A percentile compares a stretch with the other conserved stretches of the same genome.
Conservation (phyloP, 1,140 invertebrate genomes). For the Anagrus nilaparvatae region DNA sequence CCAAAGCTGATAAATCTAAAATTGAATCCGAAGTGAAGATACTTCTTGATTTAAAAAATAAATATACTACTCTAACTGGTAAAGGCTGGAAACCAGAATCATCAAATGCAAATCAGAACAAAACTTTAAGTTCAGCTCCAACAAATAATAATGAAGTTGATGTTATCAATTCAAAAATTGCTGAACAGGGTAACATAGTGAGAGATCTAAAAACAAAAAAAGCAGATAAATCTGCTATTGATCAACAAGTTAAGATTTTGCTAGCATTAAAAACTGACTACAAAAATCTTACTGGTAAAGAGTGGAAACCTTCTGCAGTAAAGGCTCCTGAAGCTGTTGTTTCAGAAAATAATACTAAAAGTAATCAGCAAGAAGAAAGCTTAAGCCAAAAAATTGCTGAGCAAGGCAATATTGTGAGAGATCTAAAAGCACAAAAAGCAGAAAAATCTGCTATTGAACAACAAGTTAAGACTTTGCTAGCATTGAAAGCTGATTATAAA, state of each 20-base stretch:
- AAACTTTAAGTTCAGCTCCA: slow-evolving; percentile 37
- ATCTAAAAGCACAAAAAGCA: slow-evolving; percentile 44
- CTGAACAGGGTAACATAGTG: slow-evolving; percentile 23
- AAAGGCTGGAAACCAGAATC: slow-evolving; percentile 51
- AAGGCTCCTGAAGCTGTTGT: slow-evolving; percentile 44
- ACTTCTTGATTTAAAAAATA: slow-evolving; percentile 57
- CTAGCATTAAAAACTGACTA: slow-evolving; percentile 57
- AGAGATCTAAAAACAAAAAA: slow-evolving; percentile 54
- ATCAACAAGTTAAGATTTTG: slow-evolving; percentile 53
- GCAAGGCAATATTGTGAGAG: slow-evolving; percentile 24
- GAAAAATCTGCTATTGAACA: slow-evolving; percentile 17
- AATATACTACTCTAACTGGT: slow-evolving; percentile 57
- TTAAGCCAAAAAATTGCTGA: slow-evolving; percentile 14
- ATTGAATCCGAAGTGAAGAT: slow-evolving; percentile 57
- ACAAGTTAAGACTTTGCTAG: slow-evolving; percentile 50
- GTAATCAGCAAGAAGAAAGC: background rate
- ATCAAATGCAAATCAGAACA: slow-evolving; percentile 19
- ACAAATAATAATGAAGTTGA: slow-evolving; percentile 31
- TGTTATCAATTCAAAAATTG: slow-evolving; percentile 27
- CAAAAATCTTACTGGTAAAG: slow-evolving; percentile 49
- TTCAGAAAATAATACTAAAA: background rate
- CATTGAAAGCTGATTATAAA: slow-evolving; percentile 60
- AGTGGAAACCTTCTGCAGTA: slow-evolving; percentile 64
- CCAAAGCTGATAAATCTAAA: slow-evolving; percentile 37
- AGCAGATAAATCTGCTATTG: slow-evolving; percentile 49